phyloP scores from a whole-genome alignment of 2,113 vertebrate species.

The Daboia siamensis region DNA sequence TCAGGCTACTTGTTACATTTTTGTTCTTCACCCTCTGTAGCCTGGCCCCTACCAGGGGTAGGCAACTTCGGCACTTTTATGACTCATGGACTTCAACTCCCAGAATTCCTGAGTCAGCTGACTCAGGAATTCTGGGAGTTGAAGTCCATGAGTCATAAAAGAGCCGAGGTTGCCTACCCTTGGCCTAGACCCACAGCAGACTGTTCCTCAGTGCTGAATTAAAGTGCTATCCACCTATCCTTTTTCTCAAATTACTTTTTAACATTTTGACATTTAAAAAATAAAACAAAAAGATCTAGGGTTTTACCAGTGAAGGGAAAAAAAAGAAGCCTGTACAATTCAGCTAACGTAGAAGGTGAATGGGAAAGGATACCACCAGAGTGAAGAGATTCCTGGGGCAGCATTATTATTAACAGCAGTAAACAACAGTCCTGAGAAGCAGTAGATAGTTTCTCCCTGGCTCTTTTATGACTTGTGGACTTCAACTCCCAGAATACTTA shows the following conservation, averaged over 20 bases:
- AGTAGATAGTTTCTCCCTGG: background rate
- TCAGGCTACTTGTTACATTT: background rate
- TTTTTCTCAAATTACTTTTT: background rate
- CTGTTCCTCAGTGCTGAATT: background rate
- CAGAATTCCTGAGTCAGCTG: too few relatives aligned
- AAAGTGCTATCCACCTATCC: background rate
- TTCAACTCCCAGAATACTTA: background rate
- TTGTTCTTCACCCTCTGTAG: background rate
- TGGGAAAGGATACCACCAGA: background rate
- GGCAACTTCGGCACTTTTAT: too few relatives aligned
- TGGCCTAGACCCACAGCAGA: background rate
- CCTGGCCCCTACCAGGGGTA: background rate
- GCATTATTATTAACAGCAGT: background rate
- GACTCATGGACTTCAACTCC: too few relatives aligned
- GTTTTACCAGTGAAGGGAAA: background rate
- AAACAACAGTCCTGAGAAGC: background rate
- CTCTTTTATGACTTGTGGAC: too few relatives aligned
- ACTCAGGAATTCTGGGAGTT: too few relatives aligned
- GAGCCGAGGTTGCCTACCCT: too few relatives aligned
- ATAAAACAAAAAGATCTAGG: background rate
- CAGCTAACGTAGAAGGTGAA: background rate
- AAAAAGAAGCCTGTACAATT: background rate
- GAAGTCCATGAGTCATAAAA: too few relatives aligned
- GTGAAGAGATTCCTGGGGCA: background rate
- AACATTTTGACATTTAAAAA: background rate